phyloP scores from a whole-genome alignment of 2,113 vertebrate genomes.

The Cochlearius cochlearius region DNA sequence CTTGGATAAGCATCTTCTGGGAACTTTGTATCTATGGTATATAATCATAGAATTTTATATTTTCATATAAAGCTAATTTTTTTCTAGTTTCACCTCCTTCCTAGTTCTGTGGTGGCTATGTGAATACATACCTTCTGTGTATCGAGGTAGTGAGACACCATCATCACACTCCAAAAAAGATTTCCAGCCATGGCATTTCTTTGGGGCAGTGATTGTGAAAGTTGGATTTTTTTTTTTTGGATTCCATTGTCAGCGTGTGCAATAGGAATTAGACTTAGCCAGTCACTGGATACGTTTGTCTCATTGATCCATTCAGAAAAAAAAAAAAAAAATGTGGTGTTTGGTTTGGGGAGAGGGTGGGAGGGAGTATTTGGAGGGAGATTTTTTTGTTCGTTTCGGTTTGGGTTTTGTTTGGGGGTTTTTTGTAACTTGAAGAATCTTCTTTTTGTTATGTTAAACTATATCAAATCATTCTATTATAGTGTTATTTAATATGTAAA shows the following conservation, averaged over 20 bases:
- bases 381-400: constrained; percentile 70
- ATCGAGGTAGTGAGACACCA: constrained; percentile 76
- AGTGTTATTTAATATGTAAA: constrained; percentile 99
- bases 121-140: constrained; percentile 79
- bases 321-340: constrained; percentile 67
- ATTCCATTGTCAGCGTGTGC: constrained; percentile 82
- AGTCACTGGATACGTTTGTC: constrained; percentile 80
- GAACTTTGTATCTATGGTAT: constrained; percentile 91
- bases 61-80: constrained; percentile 90
- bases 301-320: constrained; percentile 76
- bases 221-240: constrained; percentile 66
- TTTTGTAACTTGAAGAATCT: constrained; percentile 88
- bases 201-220: constrained; percentile 89
- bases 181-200: constrained; percentile 76
- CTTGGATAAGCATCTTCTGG: constrained; percentile 85
- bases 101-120: constrained; percentile 80
- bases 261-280: constrained; percentile 82
- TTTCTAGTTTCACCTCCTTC: constrained; percentile 85
- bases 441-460: constrained; percentile 87
- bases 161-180: constrained; percentile 77
- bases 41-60: constrained; percentile 92
- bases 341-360: constrained; percentile 56
- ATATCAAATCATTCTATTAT: constrained; percentile 97
- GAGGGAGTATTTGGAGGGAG: constrained; percentile 58
- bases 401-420: constrained; percentile 65